Conservation (phyloP, 1,140 invertebrate species). For the Hycleus phaleratus region DNA sequence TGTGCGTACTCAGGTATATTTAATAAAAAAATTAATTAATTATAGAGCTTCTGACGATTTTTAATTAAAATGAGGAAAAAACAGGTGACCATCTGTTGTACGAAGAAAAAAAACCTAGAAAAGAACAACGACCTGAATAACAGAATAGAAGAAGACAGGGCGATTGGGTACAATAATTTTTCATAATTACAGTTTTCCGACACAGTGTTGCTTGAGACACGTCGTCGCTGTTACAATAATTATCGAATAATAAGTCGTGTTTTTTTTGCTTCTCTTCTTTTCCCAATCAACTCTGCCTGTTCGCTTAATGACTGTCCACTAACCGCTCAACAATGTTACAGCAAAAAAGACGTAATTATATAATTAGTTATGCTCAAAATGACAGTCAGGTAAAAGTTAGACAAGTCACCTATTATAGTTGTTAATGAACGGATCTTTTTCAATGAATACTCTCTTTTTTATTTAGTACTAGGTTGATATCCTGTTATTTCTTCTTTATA, state of each 20-base stretch:
- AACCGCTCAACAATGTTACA: constrained; percentile 9
- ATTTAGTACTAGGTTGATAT: not conserved
- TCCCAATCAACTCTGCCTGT: constrained; percentile 5
- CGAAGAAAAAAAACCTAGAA: no score
- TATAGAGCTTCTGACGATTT: no score
- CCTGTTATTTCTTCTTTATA: not conserved
- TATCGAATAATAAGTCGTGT: constrained; percentile 29
- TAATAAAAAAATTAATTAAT: no score
- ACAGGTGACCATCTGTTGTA: no score
- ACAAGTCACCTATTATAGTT: constrained; percentile 29
- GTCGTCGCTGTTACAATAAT: constrained; percentile 28
- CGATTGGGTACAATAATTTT: constrained; percentile 24
- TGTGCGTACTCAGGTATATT: no score
- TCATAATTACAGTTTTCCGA: constrained; percentile 31
- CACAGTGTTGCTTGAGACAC: constrained; percentile 15
- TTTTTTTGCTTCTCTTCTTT: no score
- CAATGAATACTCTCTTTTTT: constrained; percentile 14
- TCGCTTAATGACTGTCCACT: constrained; percentile 28
- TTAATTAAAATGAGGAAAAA: no score
- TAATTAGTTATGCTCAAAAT: constrained; percentile 39
- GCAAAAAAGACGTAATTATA: constrained; percentile 36
- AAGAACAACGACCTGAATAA: no score
- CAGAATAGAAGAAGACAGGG: no score
- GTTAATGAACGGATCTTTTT: constrained; percentile 26
- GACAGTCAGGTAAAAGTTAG: constrained; percentile 35